Percentiles rank a stretch among this genome's conserved stretches.
Conservation (phyloP, 2,113 vertebrate genomes). For the Hippocampus comes region DNA sequence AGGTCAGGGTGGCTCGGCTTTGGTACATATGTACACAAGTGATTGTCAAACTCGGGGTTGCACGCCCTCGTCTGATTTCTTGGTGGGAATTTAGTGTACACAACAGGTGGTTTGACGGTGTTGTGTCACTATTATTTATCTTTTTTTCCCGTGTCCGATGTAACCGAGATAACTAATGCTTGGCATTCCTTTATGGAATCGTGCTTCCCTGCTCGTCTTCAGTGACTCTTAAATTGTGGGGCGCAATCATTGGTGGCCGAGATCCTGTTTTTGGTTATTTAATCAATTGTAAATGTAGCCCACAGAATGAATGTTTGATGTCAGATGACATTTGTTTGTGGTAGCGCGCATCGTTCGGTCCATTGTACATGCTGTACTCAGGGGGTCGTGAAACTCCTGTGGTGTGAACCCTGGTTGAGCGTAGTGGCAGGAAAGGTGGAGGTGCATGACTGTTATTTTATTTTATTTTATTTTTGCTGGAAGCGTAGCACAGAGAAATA, state of each 20-base stretch:
- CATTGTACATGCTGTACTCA: background rate
- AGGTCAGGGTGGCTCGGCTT: no score
- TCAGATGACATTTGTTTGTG: background rate
- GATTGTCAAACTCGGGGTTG: no score
- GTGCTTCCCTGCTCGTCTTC: background rate
- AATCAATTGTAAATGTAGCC: no score
- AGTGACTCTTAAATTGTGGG: background rate
- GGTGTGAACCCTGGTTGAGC: no score
- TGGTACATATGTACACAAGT: no score
- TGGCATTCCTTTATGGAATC: background rate
- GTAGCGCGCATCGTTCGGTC: no score
- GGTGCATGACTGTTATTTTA: background rate
- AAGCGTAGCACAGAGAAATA: background rate
- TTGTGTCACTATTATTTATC: background rate
- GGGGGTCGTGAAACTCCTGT: background rate
- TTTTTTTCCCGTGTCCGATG: background rate
- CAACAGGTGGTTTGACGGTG: background rate
- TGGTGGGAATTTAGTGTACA: background rate
- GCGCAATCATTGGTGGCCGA: no score
- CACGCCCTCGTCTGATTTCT: no score
- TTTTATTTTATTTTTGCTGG: background rate
- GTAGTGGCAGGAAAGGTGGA: no score
- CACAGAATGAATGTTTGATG: no score
- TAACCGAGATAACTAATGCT: background rate
- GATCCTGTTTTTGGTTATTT: no score